These are phyloP conservation scores for Anguilla japonica DNA, from an alignment of 2,113 vertebrate species.

Conservation along the genomic window DNA sequence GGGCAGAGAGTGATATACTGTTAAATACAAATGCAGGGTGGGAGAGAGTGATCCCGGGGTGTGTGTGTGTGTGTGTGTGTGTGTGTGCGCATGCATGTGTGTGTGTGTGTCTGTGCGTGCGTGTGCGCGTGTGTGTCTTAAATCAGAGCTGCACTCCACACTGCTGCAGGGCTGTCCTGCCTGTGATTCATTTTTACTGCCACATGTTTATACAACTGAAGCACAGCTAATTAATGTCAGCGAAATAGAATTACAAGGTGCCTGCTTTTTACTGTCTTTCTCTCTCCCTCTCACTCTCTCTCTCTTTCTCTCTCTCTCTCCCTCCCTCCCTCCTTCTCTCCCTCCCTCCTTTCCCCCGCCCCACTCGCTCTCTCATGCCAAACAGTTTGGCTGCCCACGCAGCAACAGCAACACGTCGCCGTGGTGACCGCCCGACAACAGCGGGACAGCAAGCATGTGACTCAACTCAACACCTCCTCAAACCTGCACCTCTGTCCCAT, in stretches of 20 bases:
- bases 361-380: not conserved
- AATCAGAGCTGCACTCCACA: conserved; percentile 39
- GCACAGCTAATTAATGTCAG: conserved; percentile 65
- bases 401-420: not conserved
- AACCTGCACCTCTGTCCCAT: not conserved
- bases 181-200: conserved; percentile 59
- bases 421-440: not conserved
- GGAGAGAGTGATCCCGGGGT: not conserved
- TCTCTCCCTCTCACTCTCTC: too few relatives aligned
- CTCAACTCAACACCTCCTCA: not conserved
- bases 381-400: conserved; percentile 10
- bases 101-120: not conserved
- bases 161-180: not conserved
- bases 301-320: too few relatives aligned
- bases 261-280: conserved; percentile 57
- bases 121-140: not conserved
- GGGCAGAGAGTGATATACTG: not conserved
- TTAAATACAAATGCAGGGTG: too few relatives aligned
- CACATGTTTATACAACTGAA: conserved; percentile 59
- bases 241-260: conserved; percentile 64
- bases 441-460: not conserved
- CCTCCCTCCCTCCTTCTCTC: too few relatives aligned
- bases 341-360: too few relatives aligned
- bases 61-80: conserved; percentile 15
- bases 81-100: not conserved